These are phyloP conservation scores for Apteryx owenii DNA, from an alignment of 2,113 vertebrate genomes.

Conservation along the genomic window DNA sequence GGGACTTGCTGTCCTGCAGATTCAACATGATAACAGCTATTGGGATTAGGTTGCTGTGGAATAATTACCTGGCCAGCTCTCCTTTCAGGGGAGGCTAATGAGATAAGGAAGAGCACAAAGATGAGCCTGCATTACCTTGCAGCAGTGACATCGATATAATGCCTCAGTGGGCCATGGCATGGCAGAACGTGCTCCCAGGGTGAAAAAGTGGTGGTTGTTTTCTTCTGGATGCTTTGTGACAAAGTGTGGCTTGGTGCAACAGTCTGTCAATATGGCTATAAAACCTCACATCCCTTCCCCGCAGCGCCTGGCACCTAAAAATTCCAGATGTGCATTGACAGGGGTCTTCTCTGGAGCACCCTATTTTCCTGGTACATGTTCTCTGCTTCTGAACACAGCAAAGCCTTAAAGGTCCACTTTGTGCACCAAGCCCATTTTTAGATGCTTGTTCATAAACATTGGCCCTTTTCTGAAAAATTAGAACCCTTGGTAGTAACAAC, in stretches of 20 bases:
- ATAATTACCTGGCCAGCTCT: background rate
- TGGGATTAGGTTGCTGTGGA: background rate
- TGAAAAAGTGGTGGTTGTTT: background rate
- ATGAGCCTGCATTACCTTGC: background rate
- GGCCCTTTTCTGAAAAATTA: background rate
- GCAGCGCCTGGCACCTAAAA: background rate
- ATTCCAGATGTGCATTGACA: rapidly evolving
- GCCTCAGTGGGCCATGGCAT: background rate
- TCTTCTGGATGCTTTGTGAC: background rate
- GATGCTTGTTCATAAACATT: background rate
- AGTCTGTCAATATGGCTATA: background rate
- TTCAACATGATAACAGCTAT: background rate
- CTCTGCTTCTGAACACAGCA: background rate
- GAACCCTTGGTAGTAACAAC: background rate
- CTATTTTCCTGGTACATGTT: background rate
- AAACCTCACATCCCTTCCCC: background rate
- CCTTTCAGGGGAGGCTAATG: background rate
- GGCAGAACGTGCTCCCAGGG: background rate
- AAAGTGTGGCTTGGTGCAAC: background rate
- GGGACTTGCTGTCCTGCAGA: background rate
- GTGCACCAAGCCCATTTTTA: background rate
- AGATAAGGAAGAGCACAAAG: rapidly evolving
- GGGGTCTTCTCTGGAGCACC: background rate
- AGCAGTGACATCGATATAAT: rapidly evolving
- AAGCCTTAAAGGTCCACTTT: background rate